Conservation (phyloP, 2,888 invertebrate genomes). For the Thumatha senex region DNA sequence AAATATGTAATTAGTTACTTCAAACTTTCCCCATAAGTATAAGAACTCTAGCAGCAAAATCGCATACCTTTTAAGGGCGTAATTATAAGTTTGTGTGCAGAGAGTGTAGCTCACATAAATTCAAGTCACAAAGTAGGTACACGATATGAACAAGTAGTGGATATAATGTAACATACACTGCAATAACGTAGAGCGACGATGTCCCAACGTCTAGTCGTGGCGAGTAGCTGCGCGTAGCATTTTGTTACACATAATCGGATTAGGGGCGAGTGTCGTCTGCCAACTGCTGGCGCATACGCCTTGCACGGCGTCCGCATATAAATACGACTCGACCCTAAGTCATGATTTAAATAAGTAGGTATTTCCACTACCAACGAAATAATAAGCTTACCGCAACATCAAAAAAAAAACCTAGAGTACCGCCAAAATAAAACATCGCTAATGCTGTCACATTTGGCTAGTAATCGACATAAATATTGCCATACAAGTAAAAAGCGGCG, state of each 20-base stretch:
- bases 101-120: slow-evolving; percentile 39
- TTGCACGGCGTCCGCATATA: slow-evolving; percentile 63
- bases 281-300: slow-evolving; percentile 61
- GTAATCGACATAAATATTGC: slow-evolving; percentile 19
- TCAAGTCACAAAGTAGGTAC: slow-evolving; percentile 34
- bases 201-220: slow-evolving; percentile 31
- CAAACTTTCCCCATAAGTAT: not conserved
- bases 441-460: slow-evolving; percentile 23
- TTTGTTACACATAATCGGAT: slow-evolving; percentile 80
- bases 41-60: not conserved
- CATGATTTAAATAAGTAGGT: slow-evolving; percentile 53
- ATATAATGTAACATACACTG: slow-evolving; percentile 49
- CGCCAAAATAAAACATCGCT: slow-evolving; percentile 21
- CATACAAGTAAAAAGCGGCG: slow-evolving; percentile 50
- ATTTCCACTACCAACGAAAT: slow-evolving; percentile 32
- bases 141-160: slow-evolving; percentile 36
- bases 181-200: slow-evolving; percentile 36
- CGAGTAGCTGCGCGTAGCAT: slow-evolving; percentile 64
- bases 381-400: slow-evolving; percentile 39
- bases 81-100: slow-evolving; percentile 41
- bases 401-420: slow-evolving; percentile 28
- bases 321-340: slow-evolving; percentile 57
- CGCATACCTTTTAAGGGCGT: slow-evolving; percentile 15
- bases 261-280: slow-evolving; percentile 66
- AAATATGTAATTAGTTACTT: not conserved